A percentile compares a stretch with the other conserved stretches of the same genome.
Conservation (phyloP, 2,113 vertebrate species). For the Phyllopteryx taeniolatus region DNA sequence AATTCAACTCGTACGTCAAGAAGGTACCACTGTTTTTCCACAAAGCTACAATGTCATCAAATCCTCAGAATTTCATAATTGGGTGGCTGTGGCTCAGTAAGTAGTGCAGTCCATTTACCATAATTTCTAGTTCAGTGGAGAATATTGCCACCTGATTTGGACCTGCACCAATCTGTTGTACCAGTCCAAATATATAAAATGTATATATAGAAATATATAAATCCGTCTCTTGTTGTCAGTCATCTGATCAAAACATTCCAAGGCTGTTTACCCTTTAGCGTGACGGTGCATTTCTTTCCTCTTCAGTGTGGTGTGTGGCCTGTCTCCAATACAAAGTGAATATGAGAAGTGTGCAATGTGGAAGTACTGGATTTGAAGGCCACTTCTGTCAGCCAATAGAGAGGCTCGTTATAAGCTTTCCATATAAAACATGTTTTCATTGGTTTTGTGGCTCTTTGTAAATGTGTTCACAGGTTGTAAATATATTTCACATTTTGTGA, state of each 20-base stretch:
- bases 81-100: no score
- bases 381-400: neutral
- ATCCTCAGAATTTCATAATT: neutral
- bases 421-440: no score
- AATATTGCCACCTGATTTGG: no score
- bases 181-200: no score
- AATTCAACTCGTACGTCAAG: no score
- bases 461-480: neutral
- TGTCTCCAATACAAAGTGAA: neutral
- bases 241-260: neutral
- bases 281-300: neutral
- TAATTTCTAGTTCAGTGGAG: no score
- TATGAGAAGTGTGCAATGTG: neutral
- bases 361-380: neutral
- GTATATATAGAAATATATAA: no score
- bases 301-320: no score
- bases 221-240: neutral
- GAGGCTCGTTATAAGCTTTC: no score
- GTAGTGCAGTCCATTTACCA: no score
- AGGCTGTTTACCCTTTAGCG: neutral
- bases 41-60: neutral
- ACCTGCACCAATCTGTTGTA: no score
- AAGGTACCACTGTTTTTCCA: no score
- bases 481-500: neutral
- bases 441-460: neutral